Evolutionary conservation across 2,888 invertebrate genomes (phyloP).

Genomic region (Drosophila silvestris): DNA sequence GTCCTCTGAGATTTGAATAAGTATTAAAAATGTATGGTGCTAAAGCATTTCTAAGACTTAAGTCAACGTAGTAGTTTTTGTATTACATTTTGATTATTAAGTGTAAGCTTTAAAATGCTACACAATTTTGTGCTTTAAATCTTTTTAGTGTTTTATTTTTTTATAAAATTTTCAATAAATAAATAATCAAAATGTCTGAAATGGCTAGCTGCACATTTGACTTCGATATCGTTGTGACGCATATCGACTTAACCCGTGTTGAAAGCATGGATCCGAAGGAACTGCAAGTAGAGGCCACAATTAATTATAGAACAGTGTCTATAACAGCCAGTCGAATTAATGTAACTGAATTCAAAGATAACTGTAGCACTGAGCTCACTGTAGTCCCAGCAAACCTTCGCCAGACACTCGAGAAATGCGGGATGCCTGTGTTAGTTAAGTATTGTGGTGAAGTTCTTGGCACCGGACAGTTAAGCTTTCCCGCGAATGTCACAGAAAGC

Average conservation of each 20-base stretch:
- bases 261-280: conserved; percentile 39
- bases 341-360: conserved; percentile 70
- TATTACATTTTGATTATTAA: neutral
- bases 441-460: conserved; percentile 59
- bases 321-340: conserved; percentile 77
- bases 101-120: neutral
- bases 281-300: conserved; percentile 59
- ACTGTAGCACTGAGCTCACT: conserved; percentile 57
- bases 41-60: neutral
- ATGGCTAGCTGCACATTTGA: conserved; percentile 41
- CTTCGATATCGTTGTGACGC: conserved; percentile 70
- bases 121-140: neutral
- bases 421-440: conserved; percentile 64
- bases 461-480: conserved; percentile 63
- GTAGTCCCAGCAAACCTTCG: conserved; percentile 58
- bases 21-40: neutral
- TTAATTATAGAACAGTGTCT: conserved; percentile 53
- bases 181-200: neutral
- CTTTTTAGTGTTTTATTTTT: neutral
- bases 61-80: conserved; percentile 5
- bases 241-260: conserved; percentile 43
- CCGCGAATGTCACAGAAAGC: conserved; percentile 47
- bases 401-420: conserved; percentile 51
- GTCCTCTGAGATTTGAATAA: neutral
- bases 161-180: neutral